phyloP scores from a whole-genome alignment of 2,888 invertebrate genomes.

The Toxonevra muliebris region DNA sequence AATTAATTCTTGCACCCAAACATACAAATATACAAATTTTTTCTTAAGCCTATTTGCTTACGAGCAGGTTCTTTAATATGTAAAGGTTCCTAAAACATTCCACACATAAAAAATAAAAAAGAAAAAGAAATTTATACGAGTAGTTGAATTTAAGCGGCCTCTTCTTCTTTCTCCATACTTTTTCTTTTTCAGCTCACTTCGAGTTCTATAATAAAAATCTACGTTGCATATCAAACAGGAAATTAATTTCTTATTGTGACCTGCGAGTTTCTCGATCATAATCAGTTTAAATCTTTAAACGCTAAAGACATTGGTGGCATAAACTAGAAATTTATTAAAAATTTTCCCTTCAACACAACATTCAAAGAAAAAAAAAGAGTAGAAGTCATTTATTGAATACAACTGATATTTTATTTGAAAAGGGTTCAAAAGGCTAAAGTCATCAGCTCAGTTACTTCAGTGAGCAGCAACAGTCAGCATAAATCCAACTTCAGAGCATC shows the following conservation, averaged over 20 bases:
- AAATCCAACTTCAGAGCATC: no score
- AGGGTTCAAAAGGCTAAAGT: no score
- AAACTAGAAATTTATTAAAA: constrained; percentile 23
- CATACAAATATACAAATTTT: neutral
- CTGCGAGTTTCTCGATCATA: neutral
- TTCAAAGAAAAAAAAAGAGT: neutral
- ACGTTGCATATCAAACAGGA: neutral
- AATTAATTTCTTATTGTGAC: constrained; percentile 14
- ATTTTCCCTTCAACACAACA: constrained; percentile 18
- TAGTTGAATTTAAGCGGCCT: neutral
- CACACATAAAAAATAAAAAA: neutral
- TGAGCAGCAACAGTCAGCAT: no score
- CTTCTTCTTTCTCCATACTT: neutral
- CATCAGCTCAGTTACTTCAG: no score
- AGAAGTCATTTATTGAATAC: no score
- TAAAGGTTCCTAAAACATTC: neutral
- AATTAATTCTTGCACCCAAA: constrained; percentile 15
- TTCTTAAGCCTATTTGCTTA: constrained; percentile 1
- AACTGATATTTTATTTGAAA: no score
- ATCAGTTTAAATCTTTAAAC: neutral
- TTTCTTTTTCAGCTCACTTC: neutral
- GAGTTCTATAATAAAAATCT: neutral
- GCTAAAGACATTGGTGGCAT: constrained; percentile 1
- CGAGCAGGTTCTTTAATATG: neutral
- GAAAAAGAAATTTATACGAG: neutral